Evolutionary conservation across 2,888 invertebrate genomes (phyloP), one percentile per base, ranked within the genome.

Genomic region (Amblyjoppa fuscipennis): DNA sequence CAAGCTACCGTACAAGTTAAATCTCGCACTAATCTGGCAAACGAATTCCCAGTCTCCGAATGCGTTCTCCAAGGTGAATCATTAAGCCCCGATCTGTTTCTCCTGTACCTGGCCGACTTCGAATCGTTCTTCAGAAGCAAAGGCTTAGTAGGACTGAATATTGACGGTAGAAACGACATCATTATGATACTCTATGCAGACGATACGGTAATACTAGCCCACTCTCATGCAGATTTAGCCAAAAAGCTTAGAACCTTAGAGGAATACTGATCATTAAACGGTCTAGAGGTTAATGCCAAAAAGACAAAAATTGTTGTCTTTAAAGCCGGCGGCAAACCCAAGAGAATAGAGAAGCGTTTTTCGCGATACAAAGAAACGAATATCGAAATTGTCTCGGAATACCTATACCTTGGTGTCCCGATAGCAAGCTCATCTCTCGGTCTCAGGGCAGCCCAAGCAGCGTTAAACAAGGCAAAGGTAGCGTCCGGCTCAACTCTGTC

Each of bases 241-340:
- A 68, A 11, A 11, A 68, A 68, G 0, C 68, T 68, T 1, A 68
- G 7, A 7, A 11, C 68, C 1, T 0, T 68, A 0, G 68, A 68
- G 9, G 20, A 68, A 38, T 68, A 68, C 41, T 68, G 68, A 20
- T 2, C 41, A 20, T 20, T 20, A 41, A 68, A 68, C 20, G 38
- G 38, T 6, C 41, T 68, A n/a, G 68, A 68, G 38, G 68, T 68
- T n/a, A 68, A 68, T 38, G 68, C 38, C 1, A 41, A 16, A 2
- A 68, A 68, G 20, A 68, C 68, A 41, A 68, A 68, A 41, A 41
- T 41, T 6, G 68, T 68, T n/a, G 68, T 68, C n/a, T 68, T 49
- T 49, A 53, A 53, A n/a, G 53, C 53, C 53, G 68, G 68, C 20
- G 49, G 68, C 0, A 69, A 69, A 20, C 68, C 68, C 4, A 38